Conservation (phyloP, 2,888 invertebrate species). For the Patella ulyssiponensis region DNA sequence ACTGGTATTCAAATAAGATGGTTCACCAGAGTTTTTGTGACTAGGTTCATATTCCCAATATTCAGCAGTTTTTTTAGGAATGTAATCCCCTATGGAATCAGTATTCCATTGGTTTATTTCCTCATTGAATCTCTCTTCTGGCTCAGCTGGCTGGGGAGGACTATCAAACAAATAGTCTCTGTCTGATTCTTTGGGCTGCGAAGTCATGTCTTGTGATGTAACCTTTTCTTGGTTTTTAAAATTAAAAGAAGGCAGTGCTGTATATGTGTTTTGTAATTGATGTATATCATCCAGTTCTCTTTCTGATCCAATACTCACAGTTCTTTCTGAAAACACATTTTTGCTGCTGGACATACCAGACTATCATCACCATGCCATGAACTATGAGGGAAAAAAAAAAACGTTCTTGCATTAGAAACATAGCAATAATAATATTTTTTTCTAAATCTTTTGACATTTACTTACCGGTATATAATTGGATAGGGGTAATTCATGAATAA, state of each 20-base stretch:
- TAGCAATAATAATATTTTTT: no score
- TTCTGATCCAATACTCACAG: conserved; percentile 51
- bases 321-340: conserved; percentile 16
- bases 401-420: not conserved
- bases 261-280: conserved; percentile 35
- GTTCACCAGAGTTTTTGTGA: no score
- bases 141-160: conserved; percentile 21
- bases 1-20: not conserved
- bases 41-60: no score
- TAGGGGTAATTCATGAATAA: no score
- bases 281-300: conserved; percentile 50
- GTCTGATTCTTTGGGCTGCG: conserved; percentile 26
- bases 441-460: no score
- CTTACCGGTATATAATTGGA: no score
- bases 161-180: conserved; percentile 32
- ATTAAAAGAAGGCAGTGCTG: conserved; percentile 31
- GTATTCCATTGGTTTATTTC: not conserved
- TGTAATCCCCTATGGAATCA: no score
- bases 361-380: not conserved
- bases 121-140: conserved; percentile 6
- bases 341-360: not conserved
- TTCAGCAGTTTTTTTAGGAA: no score
- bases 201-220: conserved; percentile 12
- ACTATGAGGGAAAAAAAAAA: not conserved
- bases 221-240: conserved; percentile 14